Percentiles rank a stretch among this genome's conserved stretches.
phyloP scores from a whole-genome alignment of 2,797 vertebrate genomes.

The Taeniopygia guttata region DNA sequence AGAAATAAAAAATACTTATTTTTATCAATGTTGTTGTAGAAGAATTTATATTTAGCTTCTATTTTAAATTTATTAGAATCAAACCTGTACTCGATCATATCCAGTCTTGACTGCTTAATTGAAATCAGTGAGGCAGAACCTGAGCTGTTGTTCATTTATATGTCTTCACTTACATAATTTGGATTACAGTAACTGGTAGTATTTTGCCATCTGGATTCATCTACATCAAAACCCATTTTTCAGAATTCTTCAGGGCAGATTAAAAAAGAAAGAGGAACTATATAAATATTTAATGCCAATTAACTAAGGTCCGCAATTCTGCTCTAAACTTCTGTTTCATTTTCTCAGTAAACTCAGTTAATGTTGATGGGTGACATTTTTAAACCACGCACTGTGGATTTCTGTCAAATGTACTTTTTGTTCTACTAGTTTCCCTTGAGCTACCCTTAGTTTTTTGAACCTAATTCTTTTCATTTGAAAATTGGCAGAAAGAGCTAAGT shows the following conservation, averaged over 20 bases:
- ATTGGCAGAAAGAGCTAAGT: not conserved
- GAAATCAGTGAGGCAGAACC: not conserved
- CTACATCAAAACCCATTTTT: not conserved
- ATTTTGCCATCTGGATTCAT: not conserved
- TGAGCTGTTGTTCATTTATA: not conserved
- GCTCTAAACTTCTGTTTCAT: not conserved
- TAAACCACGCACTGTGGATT: not conserved
- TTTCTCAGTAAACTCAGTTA: not conserved
- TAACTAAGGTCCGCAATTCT: not conserved
- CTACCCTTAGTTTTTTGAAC: not conserved
- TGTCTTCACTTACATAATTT: not conserved
- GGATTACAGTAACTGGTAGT: not conserved
- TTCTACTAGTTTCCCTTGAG: not conserved
- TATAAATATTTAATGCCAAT: not conserved
- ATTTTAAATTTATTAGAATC: not conserved
- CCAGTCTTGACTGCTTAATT: not conserved
- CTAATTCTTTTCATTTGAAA: not conserved
- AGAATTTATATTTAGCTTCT: not conserved
- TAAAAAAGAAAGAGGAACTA: not conserved
- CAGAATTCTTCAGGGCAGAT: not conserved
- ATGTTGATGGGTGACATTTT: not conserved
- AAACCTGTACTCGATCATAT: not conserved
- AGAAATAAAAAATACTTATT: not conserved
- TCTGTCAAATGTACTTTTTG: not conserved
- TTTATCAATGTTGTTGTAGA: not conserved